Evolutionary conservation across 2,888 invertebrate genomes (phyloP).

Genomic region (Drosophila aldrichi): DNA sequence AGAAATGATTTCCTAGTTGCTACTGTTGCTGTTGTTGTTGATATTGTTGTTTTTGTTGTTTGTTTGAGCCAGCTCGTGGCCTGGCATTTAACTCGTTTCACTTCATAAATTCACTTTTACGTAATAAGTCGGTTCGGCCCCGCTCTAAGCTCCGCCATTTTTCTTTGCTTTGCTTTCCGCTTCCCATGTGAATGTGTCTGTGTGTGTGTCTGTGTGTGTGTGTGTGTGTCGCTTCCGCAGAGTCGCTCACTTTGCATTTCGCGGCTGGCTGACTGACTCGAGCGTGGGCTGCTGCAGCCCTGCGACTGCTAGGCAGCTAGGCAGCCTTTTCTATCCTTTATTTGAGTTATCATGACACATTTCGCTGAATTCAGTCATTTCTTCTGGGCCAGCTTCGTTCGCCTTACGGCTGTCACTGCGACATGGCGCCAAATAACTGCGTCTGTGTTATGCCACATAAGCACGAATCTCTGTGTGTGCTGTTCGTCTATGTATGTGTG

Average conservation of each 20-base stretch:
- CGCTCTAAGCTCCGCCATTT: conserved; percentile 20
- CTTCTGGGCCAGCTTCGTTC: conserved; percentile 71
- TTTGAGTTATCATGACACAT: conserved; percentile 82
- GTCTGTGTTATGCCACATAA: conserved; percentile 22
- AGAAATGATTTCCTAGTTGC: conserved; percentile 71
- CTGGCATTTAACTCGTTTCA: conserved; percentile 82
- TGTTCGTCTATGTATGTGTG: conserved; percentile 22
- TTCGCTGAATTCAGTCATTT: conserved; percentile 82
- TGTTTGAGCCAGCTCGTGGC: conserved; percentile 51
- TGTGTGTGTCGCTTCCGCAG: conserved; percentile 70
- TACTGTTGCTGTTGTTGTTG: conserved; percentile 23
- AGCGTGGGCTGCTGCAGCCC: conserved; percentile 6
- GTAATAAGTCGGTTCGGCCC: conserved; percentile 72
- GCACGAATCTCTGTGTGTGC: conserved; percentile 18
- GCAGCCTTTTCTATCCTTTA: conserved; percentile 72
- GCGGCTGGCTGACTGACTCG: conserved; percentile 77
- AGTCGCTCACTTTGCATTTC: conserved; percentile 76
- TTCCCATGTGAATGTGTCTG: conserved; percentile 68
- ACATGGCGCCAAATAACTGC: conserved; percentile 69
- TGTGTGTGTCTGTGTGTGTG: conserved; percentile 63
- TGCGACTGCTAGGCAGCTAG: conserved; percentile 9
- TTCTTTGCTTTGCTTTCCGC: conserved; percentile 28
- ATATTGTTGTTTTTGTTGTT: conserved; percentile 31
- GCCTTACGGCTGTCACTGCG: conserved; percentile 74
- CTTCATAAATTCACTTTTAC: conserved; percentile 81